phyloP scores from a whole-genome alignment of 2,888 invertebrate species.

The Campopleginae sp. region DNA sequence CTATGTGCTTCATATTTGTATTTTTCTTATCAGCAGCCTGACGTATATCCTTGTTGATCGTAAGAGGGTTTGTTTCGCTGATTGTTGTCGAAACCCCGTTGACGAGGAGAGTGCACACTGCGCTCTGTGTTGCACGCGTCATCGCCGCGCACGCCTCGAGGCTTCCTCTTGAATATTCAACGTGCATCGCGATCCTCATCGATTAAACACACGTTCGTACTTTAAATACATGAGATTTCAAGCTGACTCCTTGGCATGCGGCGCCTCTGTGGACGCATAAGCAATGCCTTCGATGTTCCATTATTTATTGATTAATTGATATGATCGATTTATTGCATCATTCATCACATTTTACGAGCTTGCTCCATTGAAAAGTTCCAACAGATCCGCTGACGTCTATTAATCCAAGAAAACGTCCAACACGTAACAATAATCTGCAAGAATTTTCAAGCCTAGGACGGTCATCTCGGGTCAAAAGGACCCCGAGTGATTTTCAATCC shows the following conservation, averaged over 20 bases:
- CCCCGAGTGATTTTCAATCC: no score
- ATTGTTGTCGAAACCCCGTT: conserved; percentile 80
- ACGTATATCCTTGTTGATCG: conserved; percentile 82
- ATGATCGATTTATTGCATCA: background rate
- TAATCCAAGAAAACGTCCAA: no score
- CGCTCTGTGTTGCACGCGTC: conserved; percentile 25
- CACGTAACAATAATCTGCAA: no score
- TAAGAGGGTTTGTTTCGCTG: conserved; percentile 82
- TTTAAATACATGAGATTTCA: conserved; percentile 27
- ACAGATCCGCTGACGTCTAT: background rate
- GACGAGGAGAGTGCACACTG: conserved; percentile 37
- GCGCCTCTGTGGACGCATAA: background rate
- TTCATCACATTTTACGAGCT: background rate
- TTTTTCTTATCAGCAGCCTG: conserved; percentile 65
- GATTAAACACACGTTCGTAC: conserved; percentile 11
- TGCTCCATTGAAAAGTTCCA: background rate
- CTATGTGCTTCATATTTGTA: conserved; percentile 18
- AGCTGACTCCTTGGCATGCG: conserved; percentile 1
- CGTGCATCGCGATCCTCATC: conserved; percentile 59
- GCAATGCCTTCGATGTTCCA: background rate
- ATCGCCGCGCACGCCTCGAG: conserved; percentile 69
- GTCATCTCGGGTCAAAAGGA: no score
- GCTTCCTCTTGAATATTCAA: conserved; percentile 80
- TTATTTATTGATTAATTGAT: conserved; percentile 1
- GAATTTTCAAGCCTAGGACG: no score